Evolutionary conservation across 2,888 invertebrate species (phyloP), one percentile per base, ranked within the genome.

Genomic region (Alloplasta piceator): DNA sequence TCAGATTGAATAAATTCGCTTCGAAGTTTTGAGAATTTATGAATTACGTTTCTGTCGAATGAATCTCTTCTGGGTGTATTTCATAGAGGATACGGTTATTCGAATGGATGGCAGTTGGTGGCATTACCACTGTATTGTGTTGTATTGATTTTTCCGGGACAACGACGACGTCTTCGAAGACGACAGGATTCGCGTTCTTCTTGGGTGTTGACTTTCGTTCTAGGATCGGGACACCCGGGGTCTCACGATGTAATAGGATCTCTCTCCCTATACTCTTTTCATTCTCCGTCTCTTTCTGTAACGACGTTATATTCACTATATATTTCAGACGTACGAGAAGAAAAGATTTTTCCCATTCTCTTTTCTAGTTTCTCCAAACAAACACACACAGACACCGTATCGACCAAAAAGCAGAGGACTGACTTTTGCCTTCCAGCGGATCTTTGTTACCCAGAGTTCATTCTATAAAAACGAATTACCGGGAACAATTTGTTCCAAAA

Each of bases 191-290:
- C 43, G 48, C 52, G 60, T 41, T 56, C 46, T 68, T 36, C 16
- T 66, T 63, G 56, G 75, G 67, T 76, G 76, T 80, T 80, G 71
- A 76, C 76, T 80, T 77, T 72, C 73, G 63, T 77, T 73, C 72
- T 58, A 80, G 67, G 72, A 73, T 77, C 61, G 68, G 61, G 50
- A 73, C 46, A 61, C 39, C 55, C 52, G 67, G 68, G 58, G 63
- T 71, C 66, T 70, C 46, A n/a, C 43, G 55, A 61, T 66, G 75
- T 64, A 80, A 80, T 66, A 66, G 75, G 71, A 80, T 80, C 60
- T 71, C 52, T 50, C 12, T 16, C 58, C 26, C 6, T 12, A 5
- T 1, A 48, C 48, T 48, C 48, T 48, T 12, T 48, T 5, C 48
- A 48, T 10, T 12, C 48, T 12, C 48, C 48, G 5, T n/a, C 48